Conservation (phyloP, 1,140 invertebrate genomes). For the Aphelenchoides fujianensis region DNA sequence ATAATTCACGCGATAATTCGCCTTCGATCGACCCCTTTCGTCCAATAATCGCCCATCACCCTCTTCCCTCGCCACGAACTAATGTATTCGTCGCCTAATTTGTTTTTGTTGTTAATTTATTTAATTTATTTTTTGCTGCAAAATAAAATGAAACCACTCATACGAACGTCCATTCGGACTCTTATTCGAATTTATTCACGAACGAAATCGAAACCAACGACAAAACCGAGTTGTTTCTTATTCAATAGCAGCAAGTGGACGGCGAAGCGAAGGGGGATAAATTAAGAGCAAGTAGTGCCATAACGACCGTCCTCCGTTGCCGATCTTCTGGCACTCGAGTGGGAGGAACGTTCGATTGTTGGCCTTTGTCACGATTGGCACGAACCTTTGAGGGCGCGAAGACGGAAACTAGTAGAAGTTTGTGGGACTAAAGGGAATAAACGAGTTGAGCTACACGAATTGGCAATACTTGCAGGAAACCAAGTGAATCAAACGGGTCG, state of each 20-base stretch:
- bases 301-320: background rate
- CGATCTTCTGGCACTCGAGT: background rate
- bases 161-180: too few species aligned
- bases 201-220: background rate
- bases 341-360: background rate
- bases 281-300: background rate
- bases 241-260: background rate
- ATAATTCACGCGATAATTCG: background rate
- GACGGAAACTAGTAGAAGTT: background rate
- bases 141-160: too few species aligned
- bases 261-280: background rate
- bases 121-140: too few species aligned
- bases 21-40: background rate
- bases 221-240: background rate
- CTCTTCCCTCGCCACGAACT: too few species aligned
- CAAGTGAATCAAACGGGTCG: too few species aligned
- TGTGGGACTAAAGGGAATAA: too few species aligned
- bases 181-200: too few species aligned
- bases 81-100: background rate
- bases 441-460: too few species aligned
- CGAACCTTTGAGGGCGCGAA: too few species aligned
- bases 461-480: too few species aligned
- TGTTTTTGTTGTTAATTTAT: constrained; percentile 6
- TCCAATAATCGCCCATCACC: too few species aligned
- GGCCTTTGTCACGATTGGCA: constrained; percentile 2